phyloP scores from a whole-genome alignment of 2,888 invertebrate species.

The Criorhina ranunculi region DNA sequence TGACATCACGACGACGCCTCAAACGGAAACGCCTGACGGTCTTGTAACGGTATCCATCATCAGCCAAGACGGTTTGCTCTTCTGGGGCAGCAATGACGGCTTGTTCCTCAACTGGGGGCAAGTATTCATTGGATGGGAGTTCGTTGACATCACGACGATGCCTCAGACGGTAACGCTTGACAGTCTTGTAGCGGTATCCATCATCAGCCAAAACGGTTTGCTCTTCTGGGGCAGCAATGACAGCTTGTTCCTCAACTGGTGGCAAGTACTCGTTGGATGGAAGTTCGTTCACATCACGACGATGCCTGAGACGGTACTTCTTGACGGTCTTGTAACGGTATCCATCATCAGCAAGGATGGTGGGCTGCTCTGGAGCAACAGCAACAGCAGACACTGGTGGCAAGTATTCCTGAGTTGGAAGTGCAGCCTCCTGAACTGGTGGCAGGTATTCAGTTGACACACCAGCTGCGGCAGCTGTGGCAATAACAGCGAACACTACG shows the following conservation, averaged over 20 bases:
- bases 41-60: constrained; percentile 76
- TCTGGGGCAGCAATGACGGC: constrained; percentile 1
- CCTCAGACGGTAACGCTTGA: constrained; percentile 79
- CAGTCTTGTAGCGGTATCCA: constrained; percentile 83
- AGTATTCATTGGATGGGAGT: constrained; percentile 63
- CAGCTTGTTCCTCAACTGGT: constrained; percentile 61
- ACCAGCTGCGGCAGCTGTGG: constrained; percentile 79
- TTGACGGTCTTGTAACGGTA: constrained; percentile 82
- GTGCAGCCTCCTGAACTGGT: constrained; percentile 69
- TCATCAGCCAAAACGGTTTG: constrained; percentile 79
- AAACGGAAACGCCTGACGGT: constrained; percentile 61
- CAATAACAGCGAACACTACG: constrained; percentile 81
- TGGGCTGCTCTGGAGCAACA: constrained; percentile 46
- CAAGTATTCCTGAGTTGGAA: constrained; percentile 77
- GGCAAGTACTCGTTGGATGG: constrained; percentile 80
- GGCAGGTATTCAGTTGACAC: constrained; percentile 76
- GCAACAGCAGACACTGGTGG: constrained; percentile 56
- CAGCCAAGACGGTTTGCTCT: constrained; percentile 53
- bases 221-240: not conserved
- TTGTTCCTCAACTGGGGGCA: constrained; percentile 33
- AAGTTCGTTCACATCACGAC: constrained; percentile 82
- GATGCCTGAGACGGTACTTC: constrained; percentile 80
- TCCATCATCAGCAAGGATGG: constrained; percentile 80
- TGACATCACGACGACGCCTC: constrained; percentile 78
- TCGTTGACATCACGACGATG: constrained; percentile 80